Evolutionary conservation across 2,888 invertebrate genomes (phyloP).

Genomic region (Tubulanus polymorphus): DNA sequence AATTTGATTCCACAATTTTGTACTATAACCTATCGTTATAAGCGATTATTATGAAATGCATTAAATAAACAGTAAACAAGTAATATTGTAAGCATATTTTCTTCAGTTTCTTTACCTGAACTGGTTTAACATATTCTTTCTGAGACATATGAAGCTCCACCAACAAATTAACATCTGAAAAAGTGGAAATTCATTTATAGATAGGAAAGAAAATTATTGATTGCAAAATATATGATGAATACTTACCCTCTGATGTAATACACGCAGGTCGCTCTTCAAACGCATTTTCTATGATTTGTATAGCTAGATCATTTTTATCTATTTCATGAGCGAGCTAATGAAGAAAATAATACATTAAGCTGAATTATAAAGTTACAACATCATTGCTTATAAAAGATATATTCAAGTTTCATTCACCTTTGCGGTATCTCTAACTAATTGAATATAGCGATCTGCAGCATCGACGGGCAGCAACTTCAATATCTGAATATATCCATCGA

Average conservation of each 20-base stretch:
- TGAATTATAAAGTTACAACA: too few species aligned
- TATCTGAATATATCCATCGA: constrained; percentile 71
- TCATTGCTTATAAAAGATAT: too few species aligned
- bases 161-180: constrained; percentile 76
- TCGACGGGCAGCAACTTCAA: constrained; percentile 56
- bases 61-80: neutral
- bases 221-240: too few species aligned
- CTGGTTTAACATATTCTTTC: constrained; percentile 67
- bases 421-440: constrained; percentile 42
- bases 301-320: constrained; percentile 69
- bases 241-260: constrained; percentile 61
- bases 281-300: constrained; percentile 71
- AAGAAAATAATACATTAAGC: neutral
- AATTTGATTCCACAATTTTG: too few species aligned
- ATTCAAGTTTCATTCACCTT: constrained; percentile 36
- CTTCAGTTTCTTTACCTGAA: constrained; percentile 57
- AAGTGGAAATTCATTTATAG: constrained; percentile 4
- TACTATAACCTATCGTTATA: too few species aligned
- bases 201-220: neutral
- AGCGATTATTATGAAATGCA: too few species aligned
- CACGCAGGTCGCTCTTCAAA: constrained; percentile 69
- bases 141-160: constrained; percentile 73
- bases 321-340: constrained; percentile 58
- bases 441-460: constrained; percentile 38
- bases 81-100: neutral